phyloP scores from a whole-genome alignment of 2,888 invertebrate genomes.

The Kuschelorhynchus macadamiae region DNA sequence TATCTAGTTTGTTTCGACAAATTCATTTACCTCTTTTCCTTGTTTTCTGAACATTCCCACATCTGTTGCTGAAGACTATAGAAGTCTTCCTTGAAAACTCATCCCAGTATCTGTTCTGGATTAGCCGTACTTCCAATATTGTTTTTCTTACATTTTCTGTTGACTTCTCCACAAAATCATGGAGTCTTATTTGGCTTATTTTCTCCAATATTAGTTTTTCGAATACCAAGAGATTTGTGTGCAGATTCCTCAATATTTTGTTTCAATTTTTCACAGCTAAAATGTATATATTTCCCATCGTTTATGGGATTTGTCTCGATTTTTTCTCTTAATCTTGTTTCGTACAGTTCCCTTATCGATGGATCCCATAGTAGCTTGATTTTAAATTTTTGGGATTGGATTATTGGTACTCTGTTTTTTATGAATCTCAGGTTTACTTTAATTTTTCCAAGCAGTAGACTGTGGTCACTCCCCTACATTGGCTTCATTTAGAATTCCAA shows the following conservation, averaged over 20 bases:
- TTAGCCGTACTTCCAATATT: neutral
- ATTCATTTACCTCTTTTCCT: neutral
- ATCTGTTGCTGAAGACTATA: slow-evolving; percentile 8
- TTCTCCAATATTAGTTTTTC: neutral
- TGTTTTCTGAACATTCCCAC: neutral
- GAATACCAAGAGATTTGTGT: neutral
- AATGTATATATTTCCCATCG: neutral
- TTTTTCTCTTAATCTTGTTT: no score
- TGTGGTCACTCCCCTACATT: no score
- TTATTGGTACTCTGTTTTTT: no score
- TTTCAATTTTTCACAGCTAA: slow-evolving; percentile 3
- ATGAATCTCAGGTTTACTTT: no score
- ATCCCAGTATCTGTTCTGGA: neutral
- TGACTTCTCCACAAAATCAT: neutral
- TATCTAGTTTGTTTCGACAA: slow-evolving; percentile 7
- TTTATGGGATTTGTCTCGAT: no score
- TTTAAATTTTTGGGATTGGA: no score
- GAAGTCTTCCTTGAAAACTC: neutral
- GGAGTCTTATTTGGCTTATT: neutral
- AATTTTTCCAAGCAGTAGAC: no score
- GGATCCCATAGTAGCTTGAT: no score
- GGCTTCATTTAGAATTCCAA: no score
- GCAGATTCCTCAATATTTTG: neutral
- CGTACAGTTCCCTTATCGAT: no score
- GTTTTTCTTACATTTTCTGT: neutral